Percentiles rank a stretch among this genome's conserved stretches.
phyloP scores from a whole-genome alignment of 1,140 invertebrate species.

The Idris sp. region DNA sequence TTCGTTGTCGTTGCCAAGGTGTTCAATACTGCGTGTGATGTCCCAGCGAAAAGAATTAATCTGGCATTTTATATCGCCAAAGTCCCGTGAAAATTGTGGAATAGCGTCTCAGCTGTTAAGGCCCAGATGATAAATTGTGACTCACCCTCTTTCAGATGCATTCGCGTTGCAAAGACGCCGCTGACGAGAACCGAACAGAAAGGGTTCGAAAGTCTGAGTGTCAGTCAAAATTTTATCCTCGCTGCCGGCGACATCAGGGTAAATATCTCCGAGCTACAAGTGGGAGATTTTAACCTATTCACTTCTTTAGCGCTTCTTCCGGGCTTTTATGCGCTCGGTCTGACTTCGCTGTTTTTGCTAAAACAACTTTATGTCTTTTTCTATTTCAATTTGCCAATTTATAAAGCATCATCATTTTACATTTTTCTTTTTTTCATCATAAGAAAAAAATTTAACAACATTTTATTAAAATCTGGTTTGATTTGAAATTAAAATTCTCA shows the following conservation, averaged over 20 bases:
- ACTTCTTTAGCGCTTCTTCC: conserved; percentile 60
- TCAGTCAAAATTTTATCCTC: conserved; percentile 71
- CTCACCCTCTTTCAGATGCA: conserved; percentile 6
- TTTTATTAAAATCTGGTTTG: too few species aligned
- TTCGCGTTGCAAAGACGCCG: conserved; percentile 26
- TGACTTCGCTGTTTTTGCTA: too few species aligned
- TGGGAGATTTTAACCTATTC: conserved; percentile 72
- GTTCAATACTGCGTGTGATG: conserved; percentile 16
- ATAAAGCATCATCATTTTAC: too few species aligned
- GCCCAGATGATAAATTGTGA: conserved; percentile 31
- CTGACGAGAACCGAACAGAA: conserved; percentile 40
- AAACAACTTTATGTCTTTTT: too few species aligned
- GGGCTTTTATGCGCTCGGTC: too few species aligned
- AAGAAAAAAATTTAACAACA: too few species aligned
- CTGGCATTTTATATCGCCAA: conserved; percentile 18
- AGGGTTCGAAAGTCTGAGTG: conserved; percentile 59
- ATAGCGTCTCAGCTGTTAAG: conserved; percentile 55
- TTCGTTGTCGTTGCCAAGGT: conserved; percentile 3
- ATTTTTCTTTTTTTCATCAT: too few species aligned
- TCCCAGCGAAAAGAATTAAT: conserved; percentile 28
- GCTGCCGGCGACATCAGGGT: conserved; percentile 67
- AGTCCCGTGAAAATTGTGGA: conserved; percentile 24
- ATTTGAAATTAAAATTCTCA: too few species aligned
- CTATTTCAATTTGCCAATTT: too few species aligned
- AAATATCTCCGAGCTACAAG: conserved; percentile 75